These are phyloP conservation scores for Chrysopilus asiliformis DNA, from an alignment of 2,888 invertebrate genomes.

Conservation along the genomic window DNA sequence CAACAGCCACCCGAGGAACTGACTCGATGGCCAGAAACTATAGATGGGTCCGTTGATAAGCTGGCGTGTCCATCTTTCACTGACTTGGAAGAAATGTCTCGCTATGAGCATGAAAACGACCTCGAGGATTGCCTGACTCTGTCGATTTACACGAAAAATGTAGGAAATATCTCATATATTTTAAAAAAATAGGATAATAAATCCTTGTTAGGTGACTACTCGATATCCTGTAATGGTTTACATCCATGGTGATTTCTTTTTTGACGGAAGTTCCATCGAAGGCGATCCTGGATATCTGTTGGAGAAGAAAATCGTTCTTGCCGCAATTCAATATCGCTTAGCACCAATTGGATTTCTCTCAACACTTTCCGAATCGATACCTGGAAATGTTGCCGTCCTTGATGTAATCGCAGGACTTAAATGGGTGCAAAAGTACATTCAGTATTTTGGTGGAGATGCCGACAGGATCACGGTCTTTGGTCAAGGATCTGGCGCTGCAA, in stretches of 20 bases:
- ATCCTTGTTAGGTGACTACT: no score
- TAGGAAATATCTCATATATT: not conserved
- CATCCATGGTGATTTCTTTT: no score
- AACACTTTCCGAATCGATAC: slow-evolving; percentile 37
- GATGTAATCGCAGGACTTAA: slow-evolving; percentile 39
- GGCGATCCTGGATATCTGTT: slow-evolving; percentile 33
- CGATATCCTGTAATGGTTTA: slow-evolving; percentile 25
- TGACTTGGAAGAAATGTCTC: slow-evolving; percentile 17
- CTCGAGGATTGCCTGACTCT: slow-evolving; percentile 10
- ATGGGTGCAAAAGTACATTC: slow-evolving; percentile 36
- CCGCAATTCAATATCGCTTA: slow-evolving; percentile 38
- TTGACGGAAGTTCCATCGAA: no score
- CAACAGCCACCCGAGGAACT: slow-evolving; percentile 8
- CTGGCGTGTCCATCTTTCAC: slow-evolving; percentile 28
- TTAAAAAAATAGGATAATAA: no score
- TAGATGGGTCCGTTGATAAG: slow-evolving; percentile 25
- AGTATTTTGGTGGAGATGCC: slow-evolving; percentile 34
- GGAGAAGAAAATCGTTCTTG: slow-evolving; percentile 38
- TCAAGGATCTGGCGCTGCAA: slow-evolving; percentile 34
- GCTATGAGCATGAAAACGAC: slow-evolving; percentile 3
- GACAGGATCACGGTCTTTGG: slow-evolving; percentile 33
- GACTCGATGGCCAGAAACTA: slow-evolving; percentile 22
- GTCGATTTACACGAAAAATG: not conserved
- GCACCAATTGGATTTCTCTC: slow-evolving; percentile 42
- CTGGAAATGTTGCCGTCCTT: slow-evolving; percentile 41